These are phyloP conservation scores for Ferrisia virgata DNA, from an alignment of 2,888 invertebrate species.

Conservation along the genomic window DNA sequence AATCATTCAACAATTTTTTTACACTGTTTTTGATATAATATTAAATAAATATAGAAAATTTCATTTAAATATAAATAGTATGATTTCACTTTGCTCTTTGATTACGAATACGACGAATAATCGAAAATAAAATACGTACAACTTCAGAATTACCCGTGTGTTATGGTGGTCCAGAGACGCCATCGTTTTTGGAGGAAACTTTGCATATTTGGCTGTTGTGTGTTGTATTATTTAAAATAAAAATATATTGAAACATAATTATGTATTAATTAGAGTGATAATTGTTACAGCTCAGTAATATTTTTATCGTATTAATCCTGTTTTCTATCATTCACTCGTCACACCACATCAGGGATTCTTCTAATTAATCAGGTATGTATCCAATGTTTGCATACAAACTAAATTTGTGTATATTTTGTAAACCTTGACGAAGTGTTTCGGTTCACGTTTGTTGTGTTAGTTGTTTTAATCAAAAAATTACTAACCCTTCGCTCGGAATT, in stretches of 20 bases:
- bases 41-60: too few species aligned
- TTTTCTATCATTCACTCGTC: background rate
- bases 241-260: background rate
- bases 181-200: constrained; percentile 36
- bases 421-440: background rate
- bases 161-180: constrained; percentile 42
- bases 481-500: too few species aligned
- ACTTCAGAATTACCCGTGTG: background rate
- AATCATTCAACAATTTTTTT: too few species aligned
- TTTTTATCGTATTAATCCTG: background rate
- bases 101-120: too few species aligned
- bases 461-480: too few species aligned
- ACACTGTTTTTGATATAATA: too few species aligned
- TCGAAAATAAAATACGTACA: background rate
- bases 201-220: constrained; percentile 20
- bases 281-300: background rate
- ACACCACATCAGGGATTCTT: background rate
- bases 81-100: too few species aligned
- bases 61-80: too few species aligned
- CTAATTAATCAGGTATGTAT: background rate
- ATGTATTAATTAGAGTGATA: constrained; percentile 15
- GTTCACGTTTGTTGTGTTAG: background rate
- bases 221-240: background rate
- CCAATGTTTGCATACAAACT: constrained; percentile 27
- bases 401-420: background rate